These are phyloP conservation scores for Dryocosmus kuriphilus DNA, from an alignment of 2,888 invertebrate genomes.

Conservation along the genomic window DNA sequence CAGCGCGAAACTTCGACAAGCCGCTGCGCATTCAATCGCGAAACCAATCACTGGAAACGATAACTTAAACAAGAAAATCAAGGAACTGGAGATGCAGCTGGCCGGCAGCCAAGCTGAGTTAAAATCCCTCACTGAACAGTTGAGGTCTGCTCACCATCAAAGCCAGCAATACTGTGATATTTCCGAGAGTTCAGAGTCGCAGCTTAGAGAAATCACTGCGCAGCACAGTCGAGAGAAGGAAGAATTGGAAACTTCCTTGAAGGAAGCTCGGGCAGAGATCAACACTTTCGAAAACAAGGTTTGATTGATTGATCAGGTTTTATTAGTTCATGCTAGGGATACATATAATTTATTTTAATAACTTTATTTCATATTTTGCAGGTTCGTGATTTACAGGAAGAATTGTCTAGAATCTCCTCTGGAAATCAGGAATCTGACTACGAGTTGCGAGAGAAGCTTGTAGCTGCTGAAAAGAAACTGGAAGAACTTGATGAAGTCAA, in stretches of 20 bases:
- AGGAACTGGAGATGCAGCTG: conserved; percentile 85
- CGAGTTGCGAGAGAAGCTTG: conserved; percentile 79
- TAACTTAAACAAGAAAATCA: conserved; percentile 81
- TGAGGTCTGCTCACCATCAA: conserved; percentile 86
- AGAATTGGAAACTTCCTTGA: conserved; percentile 81
- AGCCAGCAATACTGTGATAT: conserved; percentile 91
- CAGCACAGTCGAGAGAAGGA: conserved; percentile 81
- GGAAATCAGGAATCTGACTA: conserved; percentile 82
- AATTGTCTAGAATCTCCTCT: conserved; percentile 84
- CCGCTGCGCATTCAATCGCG: conserved; percentile 66
- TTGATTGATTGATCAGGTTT: no score
- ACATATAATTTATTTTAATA: no score
- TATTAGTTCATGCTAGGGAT: no score
- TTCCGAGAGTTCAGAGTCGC: conserved; percentile 89
- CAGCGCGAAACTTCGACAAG: conserved; percentile 83
- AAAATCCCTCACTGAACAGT: conserved; percentile 84
- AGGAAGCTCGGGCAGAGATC: conserved; percentile 76
- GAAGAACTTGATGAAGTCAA: conserved; percentile 82
- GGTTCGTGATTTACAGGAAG: conserved; percentile 84
- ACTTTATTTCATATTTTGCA: no score
- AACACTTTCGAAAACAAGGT: conserved; percentile 81
- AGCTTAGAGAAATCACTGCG: conserved; percentile 83
- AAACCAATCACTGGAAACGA: conserved; percentile 78
- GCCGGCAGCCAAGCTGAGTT: conserved; percentile 83
- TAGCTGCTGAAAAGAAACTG: conserved; percentile 82